Evolutionary conservation across 2,888 invertebrate genomes (phyloP).

Genomic region (Sphinx pinastri): DNA sequence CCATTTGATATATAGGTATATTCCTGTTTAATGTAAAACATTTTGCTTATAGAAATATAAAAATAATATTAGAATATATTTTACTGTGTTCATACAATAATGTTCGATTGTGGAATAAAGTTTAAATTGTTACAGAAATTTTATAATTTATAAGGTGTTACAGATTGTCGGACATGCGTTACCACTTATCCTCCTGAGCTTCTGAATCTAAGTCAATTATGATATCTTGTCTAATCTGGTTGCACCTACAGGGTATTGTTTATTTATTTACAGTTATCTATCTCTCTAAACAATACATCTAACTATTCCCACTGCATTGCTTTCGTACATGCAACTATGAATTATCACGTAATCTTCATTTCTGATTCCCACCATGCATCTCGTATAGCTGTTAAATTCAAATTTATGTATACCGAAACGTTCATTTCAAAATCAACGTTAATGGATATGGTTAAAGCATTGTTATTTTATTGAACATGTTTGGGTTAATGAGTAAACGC

Average conservation of each 20-base stretch:
- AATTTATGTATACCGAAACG: not conserved
- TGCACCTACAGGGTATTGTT: constrained; percentile 55
- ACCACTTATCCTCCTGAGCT: constrained; percentile 62
- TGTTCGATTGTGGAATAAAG: constrained; percentile 37
- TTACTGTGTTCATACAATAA: constrained; percentile 51
- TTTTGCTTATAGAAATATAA: constrained; percentile 27
- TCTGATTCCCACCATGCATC: not conserved
- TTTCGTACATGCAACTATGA: constrained; percentile 19
- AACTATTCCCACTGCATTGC: constrained; percentile 8
- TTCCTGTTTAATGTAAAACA: constrained; percentile 30
- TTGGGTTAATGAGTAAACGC: not conserved
- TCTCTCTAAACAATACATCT: constrained; percentile 5
- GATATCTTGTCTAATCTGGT: constrained; percentile 46
- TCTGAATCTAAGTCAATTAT: constrained; percentile 65
- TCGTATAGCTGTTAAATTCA: not conserved
- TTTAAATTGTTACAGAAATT: constrained; percentile 33
- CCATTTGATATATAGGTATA: constrained; percentile 22
- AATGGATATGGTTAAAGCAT: not conserved
- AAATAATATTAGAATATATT: constrained; percentile 32
- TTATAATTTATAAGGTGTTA: constrained; percentile 33
- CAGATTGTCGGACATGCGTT: constrained; percentile 23
- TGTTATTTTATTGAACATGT: not conserved
- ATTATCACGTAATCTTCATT: not conserved
- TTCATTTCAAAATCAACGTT: not conserved
- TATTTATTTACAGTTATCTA: constrained; percentile 28